Percentiles rank a stretch among this genome's conserved stretches.
These are phyloP conservation scores for Barnardius zonarius DNA, from an alignment of 2,113 vertebrate genomes.

Conservation along the genomic window DNA sequence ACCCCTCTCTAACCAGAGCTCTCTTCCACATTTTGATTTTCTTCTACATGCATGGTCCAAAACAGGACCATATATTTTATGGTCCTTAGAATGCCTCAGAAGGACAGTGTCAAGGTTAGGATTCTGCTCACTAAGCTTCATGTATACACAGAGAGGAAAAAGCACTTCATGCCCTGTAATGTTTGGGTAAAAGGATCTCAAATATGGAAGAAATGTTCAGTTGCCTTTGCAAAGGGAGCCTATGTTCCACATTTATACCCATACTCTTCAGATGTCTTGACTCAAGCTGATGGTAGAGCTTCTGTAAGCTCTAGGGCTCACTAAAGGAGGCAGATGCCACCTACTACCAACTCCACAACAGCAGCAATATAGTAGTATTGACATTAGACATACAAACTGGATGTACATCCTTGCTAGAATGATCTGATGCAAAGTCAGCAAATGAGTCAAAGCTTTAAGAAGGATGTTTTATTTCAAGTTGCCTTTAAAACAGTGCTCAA, in stretches of 20 bases:
- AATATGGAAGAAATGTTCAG: not conserved
- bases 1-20: not conserved
- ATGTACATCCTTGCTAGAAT: not conserved
- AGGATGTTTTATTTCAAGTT: not conserved
- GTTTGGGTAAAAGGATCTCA: not conserved
- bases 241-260: not conserved
- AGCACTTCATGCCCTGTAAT: not conserved
- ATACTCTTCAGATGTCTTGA: not conserved
- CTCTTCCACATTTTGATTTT: not conserved
- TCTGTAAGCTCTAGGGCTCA: not conserved
- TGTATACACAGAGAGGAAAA: not conserved
- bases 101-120: not conserved
- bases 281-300: not conserved
- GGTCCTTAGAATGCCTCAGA: not conserved
- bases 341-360: not conserved
- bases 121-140: not conserved
- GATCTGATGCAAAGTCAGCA: not conserved
- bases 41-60: not conserved
- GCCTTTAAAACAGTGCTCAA: not conserved
- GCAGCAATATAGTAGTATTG: not conserved
- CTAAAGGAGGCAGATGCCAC: not conserved
- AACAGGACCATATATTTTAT: not conserved
- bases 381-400: not conserved
- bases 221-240: not conserved
- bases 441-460: not conserved